Base-by-base conservation (phyloP, 92 coral and sea anemone genomes). In the Muricea muricata region DNA sequence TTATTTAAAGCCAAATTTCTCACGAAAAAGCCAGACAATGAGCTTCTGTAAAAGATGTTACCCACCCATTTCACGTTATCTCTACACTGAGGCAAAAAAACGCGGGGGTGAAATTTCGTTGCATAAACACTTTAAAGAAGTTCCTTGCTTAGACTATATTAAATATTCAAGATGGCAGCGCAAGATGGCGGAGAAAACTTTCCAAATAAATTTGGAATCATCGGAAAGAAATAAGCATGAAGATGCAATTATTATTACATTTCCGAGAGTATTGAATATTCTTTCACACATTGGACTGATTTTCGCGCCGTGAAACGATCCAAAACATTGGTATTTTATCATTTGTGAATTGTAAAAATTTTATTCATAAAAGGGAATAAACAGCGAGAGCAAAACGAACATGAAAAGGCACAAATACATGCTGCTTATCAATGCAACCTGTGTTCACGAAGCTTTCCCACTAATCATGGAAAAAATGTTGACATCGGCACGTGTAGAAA, bases 401-500 rank as follows among this genome's bases (percentile, higher is more conserved):
- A 54, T 8, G 56, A 65, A 34, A 77, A 65, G 15, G 68, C 24
- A 63, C 30, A 80, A 80, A 63, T 18, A n/a, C 56, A 3, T 48
- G 56, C 56, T 11, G 56, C 56, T 7, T 79, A 5, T 79, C 84
- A 65, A 81, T 81, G 86, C 30, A 81, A 81, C 57, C 25, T 83
- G 70, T 71, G 87, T 65, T 75, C 58, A 71, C 80, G 87, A 71
- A 28, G 60, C 3, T 83, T 78, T 57, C 45, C 72, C 50, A 73
- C 87, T 17, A 73, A 84, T 84, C 87, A 84, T 50, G 83, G 87
- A 74, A 84, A 73, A 79, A 84, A 73, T 84, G 70, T 72, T 78
- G 73, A 70, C 73, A 23, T 84, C 57, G 70, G 82, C 25, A 72
- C 72, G 67, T 84, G 83, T 55, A 84, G 87, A 56, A 78, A 78